Evolutionary conservation across 2,113 vertebrate species (phyloP), one percentile per base, ranked within the genome.

Genomic region (Murina feae): DNA sequence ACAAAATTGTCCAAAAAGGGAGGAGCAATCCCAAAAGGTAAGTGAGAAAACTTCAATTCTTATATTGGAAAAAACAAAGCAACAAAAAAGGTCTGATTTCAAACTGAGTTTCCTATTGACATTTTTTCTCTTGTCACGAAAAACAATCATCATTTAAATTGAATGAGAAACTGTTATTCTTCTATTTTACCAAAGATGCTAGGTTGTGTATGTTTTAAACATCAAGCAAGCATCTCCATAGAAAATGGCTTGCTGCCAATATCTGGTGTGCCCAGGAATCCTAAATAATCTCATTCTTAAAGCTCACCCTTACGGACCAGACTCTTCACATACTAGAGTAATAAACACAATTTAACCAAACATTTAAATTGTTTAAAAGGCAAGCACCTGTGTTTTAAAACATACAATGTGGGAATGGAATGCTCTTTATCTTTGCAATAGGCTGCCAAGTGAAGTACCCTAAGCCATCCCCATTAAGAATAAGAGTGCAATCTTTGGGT

Each of bases 121-220:
- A 66, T 90, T 93, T 75, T 87, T 91, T 53, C 53, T 93, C 35
- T 66, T 17, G 68, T 94, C 44, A 89, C 80, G 9, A 20, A 78
- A 91, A 89, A 72, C 30, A 74, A 83, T 76, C 49, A 84, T 94
- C 68, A 66, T 96, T 97, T 91, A 89, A 85, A 23, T 90, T 58
- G 51, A 94, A 85, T 49, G 55, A 76, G 83, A 95, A 96, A 76
- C 8, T 83, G 4, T 74, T 95, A 47, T 81, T 91, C 20, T 79
- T 89, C 68, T 90, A 18, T 71, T 90, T 95, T 82, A 94, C 53
- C 86, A 87, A 95, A 95, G 82, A 92, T 89, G 69, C 65, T 91
- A 94, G 87, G 65, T 95, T 94, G 86, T 86, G 39, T 75, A 85
- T 94, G 65, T 96, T 91, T 95, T 76, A 95, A 97, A 90, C 63